Evolutionary conservation across 2,888 invertebrate species (phyloP), one percentile per base, ranked within the genome.

Genomic region (Metopia argyrocephala): DNA sequence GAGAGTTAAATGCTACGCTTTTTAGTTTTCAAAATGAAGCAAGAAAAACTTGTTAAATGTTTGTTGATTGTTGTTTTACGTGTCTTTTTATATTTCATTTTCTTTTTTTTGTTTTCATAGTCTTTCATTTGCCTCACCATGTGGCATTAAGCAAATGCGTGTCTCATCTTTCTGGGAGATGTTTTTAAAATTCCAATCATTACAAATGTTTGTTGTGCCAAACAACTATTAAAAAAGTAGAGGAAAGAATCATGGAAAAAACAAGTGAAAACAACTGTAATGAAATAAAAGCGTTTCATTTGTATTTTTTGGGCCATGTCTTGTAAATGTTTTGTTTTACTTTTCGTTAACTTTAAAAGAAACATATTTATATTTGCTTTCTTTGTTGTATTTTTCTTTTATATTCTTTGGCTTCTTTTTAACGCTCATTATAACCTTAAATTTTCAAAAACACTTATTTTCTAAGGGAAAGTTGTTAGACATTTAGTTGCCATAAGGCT

Each of bases 11-110:
- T 6, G 38, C 38, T 15, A 38, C 15, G 38, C 38, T 38, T 38
- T 38, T 31, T 38, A 12, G 3, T 0, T 5, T 38, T 38, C 9
- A 2, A 38, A 38, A 38, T 6, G 38, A 12, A 15, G 38, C 38
- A 38, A 38, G 38, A 12, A 12, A 56, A 85, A 82, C 81, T 83
- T 86, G 86, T 85, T 89, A 89, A 88, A 88, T 87, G 86, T 85
- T 88, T 87, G 87, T 85, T 86, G 88, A 87, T 88, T 87, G 86
- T 85, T 87, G 85, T 87, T 86, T 87, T 86, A 86, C 88, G 87
- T 89, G 87, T 87, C 85, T 69, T 78, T 18, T 54, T 65, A n/a
- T n/a, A n/a, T n/a, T n/a, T n/a, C n/a, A n/a, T n/a, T n/a, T n/a
- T n/a, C n/a, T n/a, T n/a, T n/a, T n/a, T n/a, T n/a, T n/a, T n/a